Evolutionary conservation across 2,113 vertebrate genomes (phyloP), one percentile per base, ranked within the genome.

Genomic region (Pogona vitticeps): DNA sequence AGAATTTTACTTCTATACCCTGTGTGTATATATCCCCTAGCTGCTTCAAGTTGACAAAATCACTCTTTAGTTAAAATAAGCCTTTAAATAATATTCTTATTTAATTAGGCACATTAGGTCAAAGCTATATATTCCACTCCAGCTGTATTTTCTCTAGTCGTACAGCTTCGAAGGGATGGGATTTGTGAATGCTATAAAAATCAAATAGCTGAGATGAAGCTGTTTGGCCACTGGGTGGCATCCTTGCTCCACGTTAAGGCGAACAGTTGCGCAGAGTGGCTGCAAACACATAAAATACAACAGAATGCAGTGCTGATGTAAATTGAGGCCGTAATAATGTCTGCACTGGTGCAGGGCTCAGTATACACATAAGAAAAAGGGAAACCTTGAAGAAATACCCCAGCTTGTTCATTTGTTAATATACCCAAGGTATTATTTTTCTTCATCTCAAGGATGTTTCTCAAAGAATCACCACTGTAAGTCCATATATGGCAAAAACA

Each of bases 221-320:
- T 81, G 21, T 96, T 95, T 95, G 96, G 94, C 96, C 97, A 97
- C 97, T 97, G 94, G 97, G 96, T 97, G 97, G 94, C 96, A 96
- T 94, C 94, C 95, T 97, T 96, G 96, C 96, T 97, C 96, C 95
- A 97, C 14, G 93, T 15, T 94, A 96, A 90, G 84, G 68, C 91
- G 93, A 71, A 36, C 68, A 7, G 12, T 86, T 70, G 58, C 86
- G 68, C 89, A 85, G 65, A 36, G 0, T 89, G 91, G 90, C 91
- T 92, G 56, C 68, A 70, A 84, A 89, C 63, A 91, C 6, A 28
- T 90, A 93, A 94, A 95, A 94, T 89, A 86, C 79, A 3, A 93
- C 63, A 93, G 92, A 89, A 76, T 79, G 88, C 87, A 80, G 91
- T 91, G 78, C 84, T 80, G 85, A 86, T 88, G 89, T 89, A 90